Evolutionary conservation across 2,888 invertebrate genomes (phyloP).

Genomic region (Thymelicus acteon): DNA sequence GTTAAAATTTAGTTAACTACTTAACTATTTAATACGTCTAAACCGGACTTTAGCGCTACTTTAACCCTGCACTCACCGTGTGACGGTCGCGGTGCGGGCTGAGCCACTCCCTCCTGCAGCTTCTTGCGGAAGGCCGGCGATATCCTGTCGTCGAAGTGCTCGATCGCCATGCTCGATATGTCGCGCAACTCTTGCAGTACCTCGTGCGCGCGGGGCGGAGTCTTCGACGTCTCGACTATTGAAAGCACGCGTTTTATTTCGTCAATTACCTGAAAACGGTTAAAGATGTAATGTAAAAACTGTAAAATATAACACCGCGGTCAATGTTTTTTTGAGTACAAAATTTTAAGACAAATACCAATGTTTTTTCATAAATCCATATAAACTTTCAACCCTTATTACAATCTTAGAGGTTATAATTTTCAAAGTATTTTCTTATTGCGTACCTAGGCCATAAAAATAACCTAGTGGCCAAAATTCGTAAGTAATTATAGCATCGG

Average conservation of each 20-base stretch:
- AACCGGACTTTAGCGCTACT: too few species aligned
- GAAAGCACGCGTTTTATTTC: slow-evolving; percentile 91
- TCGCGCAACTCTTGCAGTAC: slow-evolving; percentile 95
- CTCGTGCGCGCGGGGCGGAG: slow-evolving; percentile 91
- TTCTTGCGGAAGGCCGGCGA: slow-evolving; percentile 69
- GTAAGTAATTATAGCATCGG: too few species aligned
- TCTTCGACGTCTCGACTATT: slow-evolving; percentile 87
- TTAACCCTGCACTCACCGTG: slow-evolving; percentile 48
- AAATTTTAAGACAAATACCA: too few species aligned
- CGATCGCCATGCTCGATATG: slow-evolving; percentile 97
- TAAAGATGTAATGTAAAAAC: not conserved
- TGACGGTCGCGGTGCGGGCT: slow-evolving; percentile 52
- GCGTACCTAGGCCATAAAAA: too few species aligned
- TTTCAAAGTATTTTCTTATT: too few species aligned
- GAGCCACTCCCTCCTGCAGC: slow-evolving; percentile 60
- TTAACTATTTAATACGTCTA: too few species aligned
- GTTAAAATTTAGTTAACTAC: too few species aligned
- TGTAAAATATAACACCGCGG: not conserved
- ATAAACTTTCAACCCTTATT: too few species aligned
- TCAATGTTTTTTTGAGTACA: too few species aligned
- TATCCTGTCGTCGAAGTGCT: slow-evolving; percentile 97
- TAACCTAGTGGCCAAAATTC: too few species aligned
- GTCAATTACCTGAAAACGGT: slow-evolving; percentile 89
- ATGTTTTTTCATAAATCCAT: too few species aligned
- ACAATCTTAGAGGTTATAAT: too few species aligned